These are phyloP conservation scores for Lordiphosa fenestrarum DNA, from an alignment of 2,888 invertebrate species.

Conservation along the genomic window DNA sequence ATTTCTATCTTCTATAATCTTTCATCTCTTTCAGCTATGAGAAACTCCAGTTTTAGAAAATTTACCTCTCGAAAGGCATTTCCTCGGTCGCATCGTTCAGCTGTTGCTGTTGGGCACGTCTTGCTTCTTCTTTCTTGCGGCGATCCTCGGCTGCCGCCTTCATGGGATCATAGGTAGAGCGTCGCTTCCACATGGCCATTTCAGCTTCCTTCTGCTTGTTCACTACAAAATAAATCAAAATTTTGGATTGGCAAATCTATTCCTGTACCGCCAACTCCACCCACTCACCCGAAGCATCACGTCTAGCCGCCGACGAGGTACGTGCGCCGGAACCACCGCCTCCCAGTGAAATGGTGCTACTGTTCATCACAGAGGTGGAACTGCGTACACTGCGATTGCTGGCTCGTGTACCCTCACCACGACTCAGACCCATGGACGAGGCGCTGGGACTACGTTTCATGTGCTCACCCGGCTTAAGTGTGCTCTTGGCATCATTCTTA, in stretches of 20 bases:
- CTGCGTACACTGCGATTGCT: constrained; percentile 80
- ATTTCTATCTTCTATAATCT: neutral
- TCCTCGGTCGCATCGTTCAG: constrained; percentile 52
- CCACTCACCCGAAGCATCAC: constrained; percentile 76
- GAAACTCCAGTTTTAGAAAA: neutral
- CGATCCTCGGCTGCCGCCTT: constrained; percentile 94
- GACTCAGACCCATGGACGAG: constrained; percentile 77
- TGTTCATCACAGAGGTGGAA: constrained; percentile 71
- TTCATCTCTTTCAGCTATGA: neutral
- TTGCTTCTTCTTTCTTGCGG: constrained; percentile 83
- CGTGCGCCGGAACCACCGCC: constrained; percentile 47
- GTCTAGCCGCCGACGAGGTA: constrained; percentile 71
- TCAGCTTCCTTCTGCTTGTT: constrained; percentile 88
- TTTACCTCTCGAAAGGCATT: constrained; percentile 76
- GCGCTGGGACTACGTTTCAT: constrained; percentile 80
- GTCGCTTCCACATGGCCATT: constrained; percentile 96
- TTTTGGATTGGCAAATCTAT: no score
- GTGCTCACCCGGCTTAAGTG: constrained; percentile 70
- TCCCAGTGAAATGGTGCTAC: constrained; percentile 69
- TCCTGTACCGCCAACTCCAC: neutral
- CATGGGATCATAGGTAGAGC: constrained; percentile 97
- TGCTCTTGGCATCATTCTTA: constrained; percentile 82
- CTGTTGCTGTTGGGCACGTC: constrained; percentile 72
- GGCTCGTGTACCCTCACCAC: constrained; percentile 75
- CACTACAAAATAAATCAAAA: constrained; percentile 80